Evolutionary conservation across 2,888 invertebrate genomes (phyloP).

Genomic region (Electrophaes corylata): DNA sequence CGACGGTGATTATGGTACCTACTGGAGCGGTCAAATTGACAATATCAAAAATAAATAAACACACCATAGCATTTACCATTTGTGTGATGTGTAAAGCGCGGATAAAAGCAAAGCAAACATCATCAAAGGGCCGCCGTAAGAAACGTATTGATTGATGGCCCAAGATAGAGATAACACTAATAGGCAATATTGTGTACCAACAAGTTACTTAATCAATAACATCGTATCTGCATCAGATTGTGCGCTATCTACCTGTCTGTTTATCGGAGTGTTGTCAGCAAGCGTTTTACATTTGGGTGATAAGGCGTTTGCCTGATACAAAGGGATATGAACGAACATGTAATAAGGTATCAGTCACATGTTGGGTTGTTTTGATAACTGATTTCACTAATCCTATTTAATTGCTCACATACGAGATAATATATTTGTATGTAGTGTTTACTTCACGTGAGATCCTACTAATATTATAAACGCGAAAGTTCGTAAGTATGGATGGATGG

Average conservation of each 20-base stretch:
- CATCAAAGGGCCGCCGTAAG: constrained; percentile 24
- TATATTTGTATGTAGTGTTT: neutral
- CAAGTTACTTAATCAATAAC: constrained; percentile 50
- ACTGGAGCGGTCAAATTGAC: no score
- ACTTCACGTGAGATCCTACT: neutral
- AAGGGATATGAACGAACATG: constrained; percentile 15
- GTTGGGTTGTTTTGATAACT: constrained; percentile 41
- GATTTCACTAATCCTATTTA: constrained; percentile 33
- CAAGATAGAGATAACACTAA: constrained; percentile 32
- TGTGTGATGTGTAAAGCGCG: neutral
- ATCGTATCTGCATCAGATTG: constrained; percentile 49
- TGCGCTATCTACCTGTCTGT: constrained; percentile 48
- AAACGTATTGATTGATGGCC: constrained; percentile 33
- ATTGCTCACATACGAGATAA: constrained; percentile 26
- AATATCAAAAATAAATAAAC: no score
- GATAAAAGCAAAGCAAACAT: neutral
- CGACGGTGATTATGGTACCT: no score
- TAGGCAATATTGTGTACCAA: constrained; percentile 34
- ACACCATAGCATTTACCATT: no score
- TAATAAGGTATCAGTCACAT: constrained; percentile 36
- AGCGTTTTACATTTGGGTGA: constrained; percentile 64
- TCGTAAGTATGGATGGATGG: no score
- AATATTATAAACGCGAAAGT: neutral
- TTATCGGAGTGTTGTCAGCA: constrained; percentile 67
- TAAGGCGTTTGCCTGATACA: constrained; percentile 54